These are phyloP conservation scores for Sebastes baramenuke DNA, from an alignment of 2,797 vertebrate genomes.

Conservation along the genomic window DNA sequence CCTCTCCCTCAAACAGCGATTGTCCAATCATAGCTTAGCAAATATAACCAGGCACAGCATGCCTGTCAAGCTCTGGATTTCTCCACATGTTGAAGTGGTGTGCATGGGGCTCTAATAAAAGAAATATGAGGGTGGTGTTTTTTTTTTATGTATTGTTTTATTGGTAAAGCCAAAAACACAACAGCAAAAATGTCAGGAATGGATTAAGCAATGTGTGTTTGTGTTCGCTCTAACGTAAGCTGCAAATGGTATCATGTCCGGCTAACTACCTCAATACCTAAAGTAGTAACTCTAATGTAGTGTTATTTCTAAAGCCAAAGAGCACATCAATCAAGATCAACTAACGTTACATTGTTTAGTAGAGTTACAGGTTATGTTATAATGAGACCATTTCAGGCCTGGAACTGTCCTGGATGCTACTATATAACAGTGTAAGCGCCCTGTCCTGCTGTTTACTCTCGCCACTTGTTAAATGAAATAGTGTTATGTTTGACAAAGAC, in stretches of 20 bases:
- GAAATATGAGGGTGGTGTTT: not conserved
- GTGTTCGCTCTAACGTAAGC: not conserved
- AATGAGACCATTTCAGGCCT: not conserved
- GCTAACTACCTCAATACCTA: not conserved
- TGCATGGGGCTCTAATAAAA: not conserved
- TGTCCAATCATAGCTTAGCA: not conserved
- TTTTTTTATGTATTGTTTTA: not conserved
- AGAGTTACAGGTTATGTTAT: not conserved
- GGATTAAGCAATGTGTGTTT: not conserved
- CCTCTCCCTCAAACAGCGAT: not conserved
- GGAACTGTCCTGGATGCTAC: not conserved
- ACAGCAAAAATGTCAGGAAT: not conserved
- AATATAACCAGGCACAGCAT: too few species aligned
- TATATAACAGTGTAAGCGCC: not conserved
- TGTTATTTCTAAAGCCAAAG: not conserved
- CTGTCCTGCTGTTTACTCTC: not conserved
- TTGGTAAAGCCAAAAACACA: not conserved
- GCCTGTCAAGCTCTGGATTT: not conserved
- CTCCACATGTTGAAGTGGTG: not conserved
- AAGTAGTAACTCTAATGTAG: not conserved
- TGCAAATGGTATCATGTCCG: not conserved
- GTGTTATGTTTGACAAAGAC: not conserved
- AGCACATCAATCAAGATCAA: not conserved
- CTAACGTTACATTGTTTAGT: not conserved
- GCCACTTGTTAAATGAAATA: not conserved